phyloP scores from a whole-genome alignment of 2,797 vertebrate genomes.

The Borostomias antarcticus region DNA sequence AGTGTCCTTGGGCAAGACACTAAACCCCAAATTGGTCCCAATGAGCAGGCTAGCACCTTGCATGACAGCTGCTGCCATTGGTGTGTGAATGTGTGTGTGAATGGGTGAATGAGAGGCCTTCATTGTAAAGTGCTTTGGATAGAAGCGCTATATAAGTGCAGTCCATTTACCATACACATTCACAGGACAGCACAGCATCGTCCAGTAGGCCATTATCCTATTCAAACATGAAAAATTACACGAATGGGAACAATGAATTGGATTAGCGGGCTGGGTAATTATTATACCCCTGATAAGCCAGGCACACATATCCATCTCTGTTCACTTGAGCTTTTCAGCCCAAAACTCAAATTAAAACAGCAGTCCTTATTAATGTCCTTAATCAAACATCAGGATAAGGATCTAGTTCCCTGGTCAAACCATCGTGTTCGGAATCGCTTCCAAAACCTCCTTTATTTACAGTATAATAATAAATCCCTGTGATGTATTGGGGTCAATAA shows the following conservation, averaged over 20 bases:
- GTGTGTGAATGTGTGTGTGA: too few relatives aligned
- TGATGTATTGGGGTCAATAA: constrained; percentile 42
- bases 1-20: too few relatives aligned
- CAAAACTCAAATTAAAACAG: constrained; percentile 36
- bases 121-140: too few relatives aligned
- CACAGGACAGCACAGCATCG: too few relatives aligned
- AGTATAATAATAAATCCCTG: constrained; percentile 56
- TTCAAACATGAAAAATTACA: too few relatives aligned
- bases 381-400: constrained; percentile 25
- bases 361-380: constrained; percentile 14
- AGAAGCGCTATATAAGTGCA: too few relatives aligned
- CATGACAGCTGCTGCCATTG: too few relatives aligned
- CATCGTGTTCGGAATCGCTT: constrained; percentile 20
- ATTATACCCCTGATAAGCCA: constrained; percentile 31
- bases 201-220: too few relatives aligned
- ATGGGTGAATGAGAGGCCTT: too few relatives aligned
- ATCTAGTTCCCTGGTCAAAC: constrained; percentile 18
- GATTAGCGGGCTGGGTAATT: constrained; percentile 34
- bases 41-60: too few relatives aligned
- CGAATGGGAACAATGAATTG: constrained; percentile 24
- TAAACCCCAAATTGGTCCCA: too few relatives aligned
- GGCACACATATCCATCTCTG: constrained; percentile 25
- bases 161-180: too few relatives aligned
- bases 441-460: constrained; percentile 45
- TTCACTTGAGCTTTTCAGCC: constrained; percentile 24